phyloP scores from a whole-genome alignment of 2,113 vertebrate species.

The Nicator chloris region DNA sequence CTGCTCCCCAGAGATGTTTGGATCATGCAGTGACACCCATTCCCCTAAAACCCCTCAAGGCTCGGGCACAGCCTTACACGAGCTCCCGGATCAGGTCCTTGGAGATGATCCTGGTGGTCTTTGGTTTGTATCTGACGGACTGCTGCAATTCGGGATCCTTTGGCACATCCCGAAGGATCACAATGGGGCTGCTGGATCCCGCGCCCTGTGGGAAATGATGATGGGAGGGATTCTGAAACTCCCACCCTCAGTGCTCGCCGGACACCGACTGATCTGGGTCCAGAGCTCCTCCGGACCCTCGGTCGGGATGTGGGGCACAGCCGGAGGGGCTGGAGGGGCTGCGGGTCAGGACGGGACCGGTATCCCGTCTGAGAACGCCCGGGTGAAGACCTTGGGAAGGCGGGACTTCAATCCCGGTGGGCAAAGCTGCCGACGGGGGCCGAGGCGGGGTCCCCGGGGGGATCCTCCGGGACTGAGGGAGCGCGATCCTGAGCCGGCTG shows the following conservation, averaged over 20 bases:
- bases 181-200: not conserved
- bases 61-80: conserved; percentile 56
- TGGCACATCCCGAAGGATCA: conserved; percentile 22
- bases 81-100: conserved; percentile 81
- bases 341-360: not conserved
- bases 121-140: not conserved
- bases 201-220: not conserved
- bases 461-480: too few relatives aligned
- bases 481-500: not conserved
- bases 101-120: conserved; percentile 78
- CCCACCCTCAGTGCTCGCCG: not conserved
- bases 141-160: not conserved
- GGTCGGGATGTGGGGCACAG: accelerated
- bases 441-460: not conserved
- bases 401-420: not conserved
- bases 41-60: too few relatives aligned
- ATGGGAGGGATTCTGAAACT: accelerated
- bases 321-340: not conserved
- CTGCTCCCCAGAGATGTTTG: not conserved
- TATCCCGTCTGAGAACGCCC: too few relatives aligned
- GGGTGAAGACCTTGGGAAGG: not conserved
- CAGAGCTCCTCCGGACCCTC: not conserved
- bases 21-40: not conserved
- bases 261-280: not conserved
- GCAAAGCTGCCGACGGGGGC: not conserved